phyloP scores from a whole-genome alignment of 1,140 invertebrate genomes.

The Drosophila saltans region DNA sequence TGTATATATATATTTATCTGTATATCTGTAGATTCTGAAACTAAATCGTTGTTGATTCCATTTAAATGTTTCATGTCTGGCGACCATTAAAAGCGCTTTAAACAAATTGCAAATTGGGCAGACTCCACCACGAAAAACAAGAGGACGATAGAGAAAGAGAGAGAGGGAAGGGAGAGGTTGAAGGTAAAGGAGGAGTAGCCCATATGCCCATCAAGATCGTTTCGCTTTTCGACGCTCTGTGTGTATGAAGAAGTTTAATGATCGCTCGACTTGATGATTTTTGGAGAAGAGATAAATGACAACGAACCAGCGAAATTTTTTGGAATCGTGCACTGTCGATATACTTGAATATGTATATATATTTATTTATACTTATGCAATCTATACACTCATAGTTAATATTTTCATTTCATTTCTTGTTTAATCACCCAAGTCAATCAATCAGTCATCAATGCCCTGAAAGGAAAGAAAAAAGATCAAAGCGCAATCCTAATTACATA shows the following conservation, averaged over 20 bases:
- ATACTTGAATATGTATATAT: conserved; percentile 43
- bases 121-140: conserved; percentile 34
- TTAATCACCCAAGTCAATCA: conserved; percentile 48
- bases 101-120: conserved; percentile 60
- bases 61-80: conserved; percentile 53
- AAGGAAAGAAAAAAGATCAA: conserved; percentile 55
- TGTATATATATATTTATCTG: conserved; percentile 27
- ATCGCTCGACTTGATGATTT: conserved; percentile 50
- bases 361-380: not conserved
- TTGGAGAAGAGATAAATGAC: conserved; percentile 52
- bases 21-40: conserved; percentile 4
- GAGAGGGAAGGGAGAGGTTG: not conserved
- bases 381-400: not conserved
- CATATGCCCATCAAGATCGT: conserved; percentile 53
- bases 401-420: conserved; percentile 21
- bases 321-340: conserved; percentile 28
- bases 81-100: conserved; percentile 53
- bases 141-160: not conserved
- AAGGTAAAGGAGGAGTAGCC: not conserved
- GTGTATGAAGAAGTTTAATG: conserved; percentile 41
- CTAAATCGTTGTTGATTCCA: conserved; percentile 45
- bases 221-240: conserved; percentile 40
- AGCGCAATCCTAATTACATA: conserved; percentile 58
- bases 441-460: conserved; percentile 45
- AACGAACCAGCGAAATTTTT: conserved; percentile 49